These are phyloP conservation scores for Andrena cerasifolii DNA, from an alignment of 1,140 invertebrate genomes.

Conservation along the genomic window DNA sequence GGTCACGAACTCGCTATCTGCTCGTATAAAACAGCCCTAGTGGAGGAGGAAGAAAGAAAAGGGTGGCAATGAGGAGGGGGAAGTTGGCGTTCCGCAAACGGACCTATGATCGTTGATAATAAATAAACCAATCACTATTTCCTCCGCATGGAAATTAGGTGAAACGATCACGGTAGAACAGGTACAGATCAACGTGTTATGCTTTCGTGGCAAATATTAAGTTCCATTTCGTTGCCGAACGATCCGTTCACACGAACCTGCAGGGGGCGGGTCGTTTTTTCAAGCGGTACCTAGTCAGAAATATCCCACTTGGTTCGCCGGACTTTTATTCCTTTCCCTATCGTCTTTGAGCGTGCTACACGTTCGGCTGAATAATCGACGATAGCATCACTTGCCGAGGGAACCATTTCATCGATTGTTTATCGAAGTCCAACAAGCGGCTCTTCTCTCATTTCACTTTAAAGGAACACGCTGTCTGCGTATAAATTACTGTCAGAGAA, in stretches of 20 bases:
- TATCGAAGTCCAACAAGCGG: background rate
- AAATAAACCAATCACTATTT: constrained; percentile 57
- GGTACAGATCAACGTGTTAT: background rate
- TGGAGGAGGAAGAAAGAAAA: constrained; percentile 9
- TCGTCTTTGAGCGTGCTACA: no score
- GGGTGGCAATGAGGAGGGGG: background rate
- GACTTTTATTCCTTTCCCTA: no score
- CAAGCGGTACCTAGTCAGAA: no score
- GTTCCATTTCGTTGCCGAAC: no score
- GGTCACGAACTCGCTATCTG: constrained; percentile 64
- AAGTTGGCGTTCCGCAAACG: constrained; percentile 59
- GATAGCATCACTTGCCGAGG: no score
- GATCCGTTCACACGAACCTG: no score
- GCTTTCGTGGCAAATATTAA: no score
- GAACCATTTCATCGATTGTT: background rate
- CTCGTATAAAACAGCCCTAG: constrained; percentile 19
- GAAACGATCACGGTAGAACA: constrained; percentile 9
- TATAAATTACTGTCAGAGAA: constrained; percentile 19
- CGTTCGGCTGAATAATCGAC: no score
- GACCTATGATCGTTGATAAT: constrained; percentile 56
- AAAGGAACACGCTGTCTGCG: background rate
- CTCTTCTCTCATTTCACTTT: background rate
- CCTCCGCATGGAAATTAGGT: constrained; percentile 37
- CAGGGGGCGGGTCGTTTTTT: no score
- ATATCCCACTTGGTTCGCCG: no score